Conservation (phyloP, 2,113 vertebrate genomes). For the Pelodiscus sinensis region DNA sequence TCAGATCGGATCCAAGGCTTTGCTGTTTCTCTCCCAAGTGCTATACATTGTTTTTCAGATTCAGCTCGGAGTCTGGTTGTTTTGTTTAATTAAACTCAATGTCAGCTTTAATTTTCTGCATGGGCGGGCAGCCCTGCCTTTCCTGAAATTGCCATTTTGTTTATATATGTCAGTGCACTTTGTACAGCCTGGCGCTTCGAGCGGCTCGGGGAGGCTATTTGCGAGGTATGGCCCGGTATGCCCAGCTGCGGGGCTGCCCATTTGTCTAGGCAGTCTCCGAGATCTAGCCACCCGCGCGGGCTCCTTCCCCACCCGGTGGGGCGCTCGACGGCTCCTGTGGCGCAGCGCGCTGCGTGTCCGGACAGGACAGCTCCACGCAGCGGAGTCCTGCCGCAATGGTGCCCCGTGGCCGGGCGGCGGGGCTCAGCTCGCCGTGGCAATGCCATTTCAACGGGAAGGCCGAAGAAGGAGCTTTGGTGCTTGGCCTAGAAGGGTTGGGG, state of each 20-base stretch:
- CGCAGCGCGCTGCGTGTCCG: too few relatives aligned
- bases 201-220: neutral
- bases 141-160: slow-evolving; percentile 61
- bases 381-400: too few relatives aligned
- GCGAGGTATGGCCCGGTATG: too few relatives aligned
- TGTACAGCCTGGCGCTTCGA: neutral
- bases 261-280: too few relatives aligned
- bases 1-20: neutral
- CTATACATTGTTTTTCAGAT: slow-evolving; percentile 39
- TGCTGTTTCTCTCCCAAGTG: slow-evolving; percentile 45
- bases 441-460: neutral
- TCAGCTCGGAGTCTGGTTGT: slow-evolving; percentile 60
- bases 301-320: neutral
- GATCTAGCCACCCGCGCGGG: too few relatives aligned
- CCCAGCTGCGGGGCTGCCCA: too few relatives aligned
- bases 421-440: too few relatives aligned
- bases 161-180: slow-evolving; percentile 67
- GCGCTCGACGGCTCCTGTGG: neutral
- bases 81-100: slow-evolving; percentile 80
- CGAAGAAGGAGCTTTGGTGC: neutral
- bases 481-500: too few relatives aligned
- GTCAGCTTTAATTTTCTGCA: slow-evolving; percentile 78
- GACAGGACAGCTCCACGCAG: too few relatives aligned
- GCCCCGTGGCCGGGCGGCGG: too few relatives aligned
- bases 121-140: slow-evolving; percentile 69